phyloP scores from a whole-genome alignment of 2,113 vertebrate species.

The Chaetorhynchus papuensis region DNA sequence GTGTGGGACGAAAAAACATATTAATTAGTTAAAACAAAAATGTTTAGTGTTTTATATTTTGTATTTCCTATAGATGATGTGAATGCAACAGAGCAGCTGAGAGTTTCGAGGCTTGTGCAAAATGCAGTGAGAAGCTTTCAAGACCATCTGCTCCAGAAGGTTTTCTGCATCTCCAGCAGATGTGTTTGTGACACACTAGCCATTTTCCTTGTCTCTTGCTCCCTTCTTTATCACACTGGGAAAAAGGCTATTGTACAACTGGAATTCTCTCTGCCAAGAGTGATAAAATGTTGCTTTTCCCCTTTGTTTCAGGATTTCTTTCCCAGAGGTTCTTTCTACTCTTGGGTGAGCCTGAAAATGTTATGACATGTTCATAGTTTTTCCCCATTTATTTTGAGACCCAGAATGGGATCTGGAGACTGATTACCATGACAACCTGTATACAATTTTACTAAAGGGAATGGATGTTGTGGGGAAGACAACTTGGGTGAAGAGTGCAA shows the following conservation, averaged over 20 bases:
- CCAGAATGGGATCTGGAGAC: background rate
- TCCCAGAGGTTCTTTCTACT: background rate
- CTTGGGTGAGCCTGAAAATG: background rate
- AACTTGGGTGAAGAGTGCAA: background rate
- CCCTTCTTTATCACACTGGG: background rate
- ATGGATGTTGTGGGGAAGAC: background rate
- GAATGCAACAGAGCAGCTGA: background rate
- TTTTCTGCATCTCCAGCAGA: background rate
- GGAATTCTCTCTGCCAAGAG: background rate
- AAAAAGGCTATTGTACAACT: background rate
- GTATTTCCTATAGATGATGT: background rate
- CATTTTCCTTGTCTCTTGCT: background rate
- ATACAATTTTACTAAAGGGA: background rate
- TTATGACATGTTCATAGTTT: background rate
- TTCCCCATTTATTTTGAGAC: background rate
- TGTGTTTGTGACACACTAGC: background rate
- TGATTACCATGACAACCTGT: background rate
- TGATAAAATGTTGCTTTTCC: background rate
- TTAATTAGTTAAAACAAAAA: background rate
- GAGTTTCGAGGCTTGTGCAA: background rate
- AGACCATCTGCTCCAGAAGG: background rate
- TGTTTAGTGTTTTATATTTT: background rate
- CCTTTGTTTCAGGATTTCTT: constrained; percentile 3
- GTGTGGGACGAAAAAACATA: background rate
- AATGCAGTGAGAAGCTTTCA: background rate